Conservation (phyloP, 2,113 vertebrate species). For the Calypte anna region DNA sequence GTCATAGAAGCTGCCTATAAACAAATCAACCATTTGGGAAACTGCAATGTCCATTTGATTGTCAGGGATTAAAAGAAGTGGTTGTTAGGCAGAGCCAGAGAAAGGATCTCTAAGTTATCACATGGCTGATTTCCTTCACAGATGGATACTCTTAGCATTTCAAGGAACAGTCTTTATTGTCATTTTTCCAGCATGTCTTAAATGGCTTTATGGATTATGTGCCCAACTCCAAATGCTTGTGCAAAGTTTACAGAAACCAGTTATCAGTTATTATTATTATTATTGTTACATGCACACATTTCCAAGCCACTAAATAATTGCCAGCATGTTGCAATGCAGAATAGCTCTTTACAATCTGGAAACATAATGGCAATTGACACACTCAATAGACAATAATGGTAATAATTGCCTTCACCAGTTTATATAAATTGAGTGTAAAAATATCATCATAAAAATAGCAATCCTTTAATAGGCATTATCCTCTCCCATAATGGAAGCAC, state of each 20-base stretch:
- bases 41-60: not conserved
- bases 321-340: constrained; percentile 54
- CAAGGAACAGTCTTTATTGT: not conserved
- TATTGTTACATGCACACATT: not conserved
- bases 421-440: constrained; percentile 39
- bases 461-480: not conserved
- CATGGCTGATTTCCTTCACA: not conserved
- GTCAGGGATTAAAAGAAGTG: not conserved
- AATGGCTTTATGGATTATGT: not conserved
- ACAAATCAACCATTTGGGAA: not conserved
- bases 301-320: constrained; percentile 60
- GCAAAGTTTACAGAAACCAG: not conserved
- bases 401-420: not conserved
- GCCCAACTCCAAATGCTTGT: not conserved
- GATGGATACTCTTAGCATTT: not conserved
- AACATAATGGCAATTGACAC: constrained; percentile 68
- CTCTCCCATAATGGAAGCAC: not conserved
- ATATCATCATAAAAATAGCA: constrained; percentile 29
- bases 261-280: not conserved
- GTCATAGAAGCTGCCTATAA: not conserved
- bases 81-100: not conserved
- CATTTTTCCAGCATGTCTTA: not conserved
- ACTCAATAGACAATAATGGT: constrained; percentile 31
- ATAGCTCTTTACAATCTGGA: constrained; percentile 59
- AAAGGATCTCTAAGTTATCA: not conserved